phyloP scores from a whole-genome alignment of 1,140 invertebrate species.

The Bombus huntii region DNA sequence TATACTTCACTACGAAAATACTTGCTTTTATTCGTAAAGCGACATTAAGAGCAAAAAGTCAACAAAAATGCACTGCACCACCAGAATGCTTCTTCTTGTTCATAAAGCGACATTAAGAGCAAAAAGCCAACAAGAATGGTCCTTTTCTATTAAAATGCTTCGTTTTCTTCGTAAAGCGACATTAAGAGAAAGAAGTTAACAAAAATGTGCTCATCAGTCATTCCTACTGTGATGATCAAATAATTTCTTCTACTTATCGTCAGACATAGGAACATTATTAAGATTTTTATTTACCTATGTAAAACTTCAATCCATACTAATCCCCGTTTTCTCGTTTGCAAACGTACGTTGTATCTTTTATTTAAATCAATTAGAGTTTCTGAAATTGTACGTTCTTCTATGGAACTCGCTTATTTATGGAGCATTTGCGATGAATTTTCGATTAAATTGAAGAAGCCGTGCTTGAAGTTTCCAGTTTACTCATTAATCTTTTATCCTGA shows the following conservation, averaged over 20 bases:
- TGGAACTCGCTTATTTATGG: background rate
- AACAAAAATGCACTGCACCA: too few species aligned
- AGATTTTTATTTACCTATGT: too few species aligned
- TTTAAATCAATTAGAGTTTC: background rate
- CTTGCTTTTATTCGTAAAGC: too few species aligned
- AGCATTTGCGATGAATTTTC: background rate
- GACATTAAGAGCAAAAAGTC: too few species aligned
- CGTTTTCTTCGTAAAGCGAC: too few species aligned
- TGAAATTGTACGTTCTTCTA: background rate
- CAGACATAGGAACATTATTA: too few species aligned
- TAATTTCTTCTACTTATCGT: background rate
- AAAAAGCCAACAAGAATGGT: too few species aligned
- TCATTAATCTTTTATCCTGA: slow-evolving; percentile 39
- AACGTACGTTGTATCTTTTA: background rate
- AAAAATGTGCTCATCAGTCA: background rate
- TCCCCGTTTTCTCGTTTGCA: background rate
- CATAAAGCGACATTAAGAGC: too few species aligned
- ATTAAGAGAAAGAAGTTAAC: background rate
- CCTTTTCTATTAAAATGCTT: too few species aligned
- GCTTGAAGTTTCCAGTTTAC: background rate
- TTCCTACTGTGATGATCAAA: background rate
- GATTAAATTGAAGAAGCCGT: slow-evolving; percentile 12
- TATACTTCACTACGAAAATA: too few species aligned
- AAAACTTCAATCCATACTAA: background rate
- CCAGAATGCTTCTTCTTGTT: too few species aligned